Evolutionary conservation across 2,113 vertebrate species (phyloP), one percentile per base, ranked within the genome.

Genomic region (Nyctibius bracteatus): DNA sequence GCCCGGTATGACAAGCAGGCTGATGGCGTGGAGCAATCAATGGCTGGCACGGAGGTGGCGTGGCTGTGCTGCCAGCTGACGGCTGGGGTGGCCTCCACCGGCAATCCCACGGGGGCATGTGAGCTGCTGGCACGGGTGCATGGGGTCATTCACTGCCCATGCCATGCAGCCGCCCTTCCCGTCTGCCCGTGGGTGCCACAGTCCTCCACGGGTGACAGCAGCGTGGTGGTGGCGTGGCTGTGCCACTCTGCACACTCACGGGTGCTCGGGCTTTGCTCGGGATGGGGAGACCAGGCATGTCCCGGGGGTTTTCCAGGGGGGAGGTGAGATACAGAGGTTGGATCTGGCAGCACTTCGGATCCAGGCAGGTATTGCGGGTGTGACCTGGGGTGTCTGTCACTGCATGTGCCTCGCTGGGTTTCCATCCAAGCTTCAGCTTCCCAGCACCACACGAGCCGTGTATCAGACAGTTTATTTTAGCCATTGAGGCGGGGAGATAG

Each of bases 1-100:
- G 44, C n/a, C 43, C 7, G 17, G 61, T 12, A 10, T 1, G 19
- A 71, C 0, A 0, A 39, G 31, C 0, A 1, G 16, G 31, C 3
- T 9, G 31, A 8, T 37, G 25, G 67, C 72, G 33, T 1, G 10
- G 39, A 8, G 70, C 0, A 4, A 21, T 9, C 57, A 4, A 6
- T 0, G 8, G 23, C 59, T 43, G 49, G 43, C 61, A 55, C 1
- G 0, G 61, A 74, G 57, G 43, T 22, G 49, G 10, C 0, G 1
- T 24, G 81, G 13, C 74, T 0, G 0, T 46, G 67, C 28, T 80
- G 67, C 41, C 19, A 0, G 1, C 21, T 31, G 21, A 30, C n/a
- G 13, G 46, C 5, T 39, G 2, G n/a, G 21, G 30, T 46, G 37
- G 43, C 14, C 19, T 55, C 19, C 4, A 0, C 0, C 1, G n/a